Conservation (phyloP, 2,797 vertebrate genomes). For the Gallinago stenura region DNA sequence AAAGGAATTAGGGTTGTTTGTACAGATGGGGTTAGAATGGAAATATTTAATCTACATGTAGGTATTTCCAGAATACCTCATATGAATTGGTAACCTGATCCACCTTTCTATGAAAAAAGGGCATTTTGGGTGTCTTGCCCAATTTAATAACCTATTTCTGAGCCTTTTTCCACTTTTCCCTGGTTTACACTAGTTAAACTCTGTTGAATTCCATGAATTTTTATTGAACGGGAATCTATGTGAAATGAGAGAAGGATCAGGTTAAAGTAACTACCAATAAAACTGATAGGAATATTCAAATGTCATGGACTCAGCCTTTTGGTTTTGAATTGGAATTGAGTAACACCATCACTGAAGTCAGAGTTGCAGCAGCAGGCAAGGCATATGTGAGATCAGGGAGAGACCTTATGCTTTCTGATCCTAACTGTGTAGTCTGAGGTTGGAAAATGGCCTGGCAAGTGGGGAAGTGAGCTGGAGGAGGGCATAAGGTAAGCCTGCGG, state of each 20-base stretch:
- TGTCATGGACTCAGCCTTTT: not conserved
- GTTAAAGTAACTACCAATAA: not conserved
- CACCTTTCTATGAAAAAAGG: not conserved
- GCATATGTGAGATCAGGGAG: fast-evolving
- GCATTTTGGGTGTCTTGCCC: constrained; percentile 1
- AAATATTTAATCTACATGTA: constrained; percentile 54
- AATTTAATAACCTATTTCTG: constrained; percentile 20
- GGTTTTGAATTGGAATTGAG: not conserved
- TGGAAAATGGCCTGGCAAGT: not conserved
- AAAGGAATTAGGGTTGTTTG: constrained; percentile 40
- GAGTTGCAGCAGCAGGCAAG: not conserved
- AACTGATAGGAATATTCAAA: not conserved
- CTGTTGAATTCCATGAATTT: not conserved
- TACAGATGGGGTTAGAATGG: constrained; percentile 59
- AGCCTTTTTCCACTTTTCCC: not conserved
- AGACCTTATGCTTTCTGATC: not conserved
- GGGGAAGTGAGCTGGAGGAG: not conserved
- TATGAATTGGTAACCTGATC: constrained; percentile 43
- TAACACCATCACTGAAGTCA: not conserved
- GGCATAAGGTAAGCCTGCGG: not conserved
- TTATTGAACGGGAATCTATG: not conserved
- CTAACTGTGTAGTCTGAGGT: not conserved
- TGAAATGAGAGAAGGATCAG: not conserved
- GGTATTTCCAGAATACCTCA: not conserved
- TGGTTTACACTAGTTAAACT: not conserved